Percentiles rank a stretch among this genome's conserved stretches.
Evolutionary conservation across 2,797 vertebrate genomes (phyloP).

Genomic region (Microctenopoma lineatum): DNA sequence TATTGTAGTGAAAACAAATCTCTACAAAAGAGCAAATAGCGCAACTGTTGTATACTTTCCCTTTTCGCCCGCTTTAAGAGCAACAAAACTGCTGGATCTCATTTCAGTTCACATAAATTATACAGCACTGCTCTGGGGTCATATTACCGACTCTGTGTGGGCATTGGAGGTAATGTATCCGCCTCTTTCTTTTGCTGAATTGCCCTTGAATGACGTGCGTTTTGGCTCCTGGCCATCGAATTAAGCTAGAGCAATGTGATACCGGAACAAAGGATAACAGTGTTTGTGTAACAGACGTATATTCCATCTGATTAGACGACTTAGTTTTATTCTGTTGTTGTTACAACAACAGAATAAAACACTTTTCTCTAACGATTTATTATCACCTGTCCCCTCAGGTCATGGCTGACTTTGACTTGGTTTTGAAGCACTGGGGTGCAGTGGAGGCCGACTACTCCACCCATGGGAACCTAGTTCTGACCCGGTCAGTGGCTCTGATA

Average conservation of each 20-base stretch:
- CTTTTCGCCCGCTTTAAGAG: not conserved
- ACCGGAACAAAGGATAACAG: constrained; percentile 9
- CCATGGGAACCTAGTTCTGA: constrained; percentile 73
- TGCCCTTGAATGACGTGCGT: constrained; percentile 14
- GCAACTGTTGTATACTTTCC: not conserved
- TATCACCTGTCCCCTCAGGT: constrained; percentile 37
- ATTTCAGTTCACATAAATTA: constrained; percentile 29
- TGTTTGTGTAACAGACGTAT: constrained; percentile 4
- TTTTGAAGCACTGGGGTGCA: constrained; percentile 78
- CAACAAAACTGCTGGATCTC: not conserved
- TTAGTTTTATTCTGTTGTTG: not conserved
- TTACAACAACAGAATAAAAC: too few relatives aligned
- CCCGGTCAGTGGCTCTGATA: constrained; percentile 73
- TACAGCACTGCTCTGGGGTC: constrained; percentile 2
- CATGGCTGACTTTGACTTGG: constrained; percentile 78
- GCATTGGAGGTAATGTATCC: constrained; percentile 24
- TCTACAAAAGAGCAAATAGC: not conserved
- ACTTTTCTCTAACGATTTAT: constrained; percentile 2
- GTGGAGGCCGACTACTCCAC: constrained; percentile 75
- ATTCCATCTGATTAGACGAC: not conserved
- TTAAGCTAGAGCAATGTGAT: constrained; percentile 13
- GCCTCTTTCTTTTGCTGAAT: not conserved
- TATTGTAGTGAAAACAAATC: not conserved
- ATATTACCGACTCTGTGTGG: constrained; percentile 14
- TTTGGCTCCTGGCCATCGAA: constrained; percentile 20